Conservation (phyloP, 2,888 invertebrate genomes). For the Abrostola triplasia region DNA sequence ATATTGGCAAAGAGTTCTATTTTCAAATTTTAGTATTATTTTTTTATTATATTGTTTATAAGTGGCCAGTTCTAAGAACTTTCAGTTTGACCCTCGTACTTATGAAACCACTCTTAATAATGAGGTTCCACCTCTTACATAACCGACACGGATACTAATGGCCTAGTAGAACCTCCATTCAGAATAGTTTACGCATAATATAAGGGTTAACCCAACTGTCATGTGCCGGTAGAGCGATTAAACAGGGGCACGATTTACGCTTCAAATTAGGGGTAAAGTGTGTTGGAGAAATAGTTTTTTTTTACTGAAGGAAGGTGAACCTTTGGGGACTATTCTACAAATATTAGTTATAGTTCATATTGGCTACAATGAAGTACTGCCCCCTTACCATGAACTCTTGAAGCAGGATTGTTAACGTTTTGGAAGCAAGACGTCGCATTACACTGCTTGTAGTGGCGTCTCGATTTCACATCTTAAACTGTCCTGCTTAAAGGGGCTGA, state of each 20-base stretch:
- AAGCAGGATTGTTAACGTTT: not conserved
- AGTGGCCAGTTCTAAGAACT: no score
- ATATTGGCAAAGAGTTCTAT: no score
- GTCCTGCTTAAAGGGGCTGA: no score
- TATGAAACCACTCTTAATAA: not conserved
- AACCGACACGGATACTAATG: constrained; percentile 3
- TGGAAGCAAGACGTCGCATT: not conserved
- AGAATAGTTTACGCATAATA: constrained; percentile 1
- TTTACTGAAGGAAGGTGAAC: no score
- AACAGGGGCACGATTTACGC: constrained; percentile 5
- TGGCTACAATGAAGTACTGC: no score
- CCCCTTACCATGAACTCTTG: not conserved
- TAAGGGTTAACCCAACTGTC: constrained; percentile 2
- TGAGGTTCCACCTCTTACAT: constrained; percentile 1
- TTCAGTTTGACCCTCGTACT: no score
- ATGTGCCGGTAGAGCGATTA: constrained; percentile 4
- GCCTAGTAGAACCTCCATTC: not conserved
- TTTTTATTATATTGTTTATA: no score
- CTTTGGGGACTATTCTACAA: no score
- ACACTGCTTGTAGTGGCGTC: not conserved
- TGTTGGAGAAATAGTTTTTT: no score
- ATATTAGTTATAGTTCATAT: not conserved
- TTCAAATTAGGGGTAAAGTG: not conserved
- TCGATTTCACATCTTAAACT: not conserved
- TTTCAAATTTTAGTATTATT: no score